These are phyloP conservation scores for Alces alces DNA, from an alignment of 2,113 vertebrate genomes.

Conservation along the genomic window DNA sequence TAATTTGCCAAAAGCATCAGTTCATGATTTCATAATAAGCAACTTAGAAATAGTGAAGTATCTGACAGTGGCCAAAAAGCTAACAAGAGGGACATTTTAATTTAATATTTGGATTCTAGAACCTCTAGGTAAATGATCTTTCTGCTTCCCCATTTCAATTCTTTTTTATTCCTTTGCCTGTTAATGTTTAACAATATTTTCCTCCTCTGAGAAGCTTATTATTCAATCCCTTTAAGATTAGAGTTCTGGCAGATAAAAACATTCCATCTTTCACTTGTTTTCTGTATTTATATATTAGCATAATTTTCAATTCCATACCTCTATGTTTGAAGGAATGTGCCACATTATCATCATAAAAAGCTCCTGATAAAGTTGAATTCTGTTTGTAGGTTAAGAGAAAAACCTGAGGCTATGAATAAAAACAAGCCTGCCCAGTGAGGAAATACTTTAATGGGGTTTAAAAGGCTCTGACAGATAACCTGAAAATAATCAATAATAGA, in stretches of 20 bases:
- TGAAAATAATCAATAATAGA: neutral
- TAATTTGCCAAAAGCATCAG: neutral
- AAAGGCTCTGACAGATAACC: neutral
- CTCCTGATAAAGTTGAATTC: slow-evolving; percentile 28
- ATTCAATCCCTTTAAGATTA: slow-evolving; percentile 39
- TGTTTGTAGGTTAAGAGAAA: slow-evolving; percentile 43
- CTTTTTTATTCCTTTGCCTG: slow-evolving; percentile 7
- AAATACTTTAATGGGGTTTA: neutral
- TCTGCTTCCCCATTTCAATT: neutral
- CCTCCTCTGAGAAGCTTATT: slow-evolving; percentile 5
- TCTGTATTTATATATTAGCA: slow-evolving; percentile 53
- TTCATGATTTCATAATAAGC: neutral
- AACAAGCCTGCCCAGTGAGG: neutral
- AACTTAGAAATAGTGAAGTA: neutral
- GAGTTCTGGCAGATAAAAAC: slow-evolving; percentile 34
- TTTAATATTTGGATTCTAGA: neutral
- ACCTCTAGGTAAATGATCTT: neutral
- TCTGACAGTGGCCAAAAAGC: neutral
- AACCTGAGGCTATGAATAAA: slow-evolving; percentile 26
- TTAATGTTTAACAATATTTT: slow-evolving; percentile 24
- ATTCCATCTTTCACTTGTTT: slow-evolving; percentile 37
- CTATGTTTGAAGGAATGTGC: slow-evolving; percentile 35
- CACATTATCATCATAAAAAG: slow-evolving; percentile 58
- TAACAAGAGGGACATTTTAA: neutral
- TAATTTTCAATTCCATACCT: slow-evolving; percentile 54